Evolutionary conservation across 2,113 vertebrate genomes (phyloP).

Genomic region (Meleagris gallopavo): DNA sequence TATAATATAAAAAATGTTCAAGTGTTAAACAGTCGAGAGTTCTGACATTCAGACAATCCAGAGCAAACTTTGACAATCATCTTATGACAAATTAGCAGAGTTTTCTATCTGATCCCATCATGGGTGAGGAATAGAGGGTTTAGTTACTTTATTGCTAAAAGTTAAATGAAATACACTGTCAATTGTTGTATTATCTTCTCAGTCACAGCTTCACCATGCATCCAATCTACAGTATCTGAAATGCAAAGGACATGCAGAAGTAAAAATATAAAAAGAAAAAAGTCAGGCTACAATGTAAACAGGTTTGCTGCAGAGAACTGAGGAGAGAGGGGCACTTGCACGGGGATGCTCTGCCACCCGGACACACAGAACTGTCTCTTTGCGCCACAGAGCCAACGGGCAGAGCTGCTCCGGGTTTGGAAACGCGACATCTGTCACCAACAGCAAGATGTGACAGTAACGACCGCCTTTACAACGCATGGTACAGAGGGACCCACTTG

Average conservation of each 20-base stretch:
- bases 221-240: constrained; percentile 95
- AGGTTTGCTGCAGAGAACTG: constrained; percentile 78
- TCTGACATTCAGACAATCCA: constrained; percentile 83
- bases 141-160: constrained; percentile 95
- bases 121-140: constrained; percentile 77
- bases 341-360: neutral
- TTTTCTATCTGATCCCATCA: constrained; percentile 90
- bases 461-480: neutral
- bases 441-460: neutral
- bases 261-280: constrained; percentile 83
- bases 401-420: neutral
- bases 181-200: constrained; percentile 88
- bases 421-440: neutral
- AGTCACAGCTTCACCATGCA: constrained; percentile 99
- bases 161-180: constrained; percentile 94
- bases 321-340: constrained; percentile 65
- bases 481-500: neutral
- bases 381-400: constrained; percentile 3
- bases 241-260: constrained; percentile 98
- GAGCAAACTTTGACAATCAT: constrained; percentile 88
- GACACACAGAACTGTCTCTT: constrained; percentile 51
- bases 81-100: constrained; percentile 92
- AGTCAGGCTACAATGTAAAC: constrained; percentile 80
- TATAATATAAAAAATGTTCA: constrained; percentile 87
- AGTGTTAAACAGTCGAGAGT: constrained; percentile 87